Evolutionary conservation across 2,888 invertebrate species (phyloP).

Genomic region (Tetramorium bicarinatum): DNA sequence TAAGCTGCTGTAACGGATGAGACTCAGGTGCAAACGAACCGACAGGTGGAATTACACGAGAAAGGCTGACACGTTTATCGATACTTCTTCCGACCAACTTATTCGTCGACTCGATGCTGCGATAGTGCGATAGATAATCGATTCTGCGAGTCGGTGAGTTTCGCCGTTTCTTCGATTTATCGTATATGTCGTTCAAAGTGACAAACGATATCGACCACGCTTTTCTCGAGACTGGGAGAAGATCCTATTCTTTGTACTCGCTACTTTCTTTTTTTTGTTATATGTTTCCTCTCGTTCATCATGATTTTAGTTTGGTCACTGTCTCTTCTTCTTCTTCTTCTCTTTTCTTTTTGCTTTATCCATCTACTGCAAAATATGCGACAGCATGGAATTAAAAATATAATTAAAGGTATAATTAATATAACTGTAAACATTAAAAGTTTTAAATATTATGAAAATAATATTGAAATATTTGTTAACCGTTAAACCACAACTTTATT

Average conservation of each 20-base stretch:
- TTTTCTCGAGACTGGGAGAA: slow-evolving; percentile 36
- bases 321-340: not conserved
- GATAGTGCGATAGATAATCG: slow-evolving; percentile 62
- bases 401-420: not conserved
- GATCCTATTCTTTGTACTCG: slow-evolving; percentile 20
- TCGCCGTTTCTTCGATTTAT: slow-evolving; percentile 69
- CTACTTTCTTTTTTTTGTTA: slow-evolving; percentile 10
- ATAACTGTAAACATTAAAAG: not conserved
- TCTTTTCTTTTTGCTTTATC: not conserved
- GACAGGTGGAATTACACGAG: slow-evolving; percentile 43
- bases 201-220: slow-evolving; percentile 74
- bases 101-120: slow-evolving; percentile 41
- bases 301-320: slow-evolving; percentile 18
- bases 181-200: slow-evolving; percentile 64
- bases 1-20: slow-evolving; percentile 23
- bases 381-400: not conserved
- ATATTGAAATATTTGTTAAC: slow-evolving; percentile 23
- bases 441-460: not conserved
- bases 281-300: slow-evolving; percentile 27
- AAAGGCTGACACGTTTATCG: slow-evolving; percentile 53
- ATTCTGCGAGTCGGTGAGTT: slow-evolving; percentile 54
- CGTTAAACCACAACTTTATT: slow-evolving; percentile 1
- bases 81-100: slow-evolving; percentile 55
- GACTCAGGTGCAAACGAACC: slow-evolving; percentile 45
- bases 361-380: not conserved